Evolutionary conservation across 2,797 vertebrate species (phyloP), one percentile per base, ranked within the genome.

Genomic region (Cuniculus paca): DNA sequence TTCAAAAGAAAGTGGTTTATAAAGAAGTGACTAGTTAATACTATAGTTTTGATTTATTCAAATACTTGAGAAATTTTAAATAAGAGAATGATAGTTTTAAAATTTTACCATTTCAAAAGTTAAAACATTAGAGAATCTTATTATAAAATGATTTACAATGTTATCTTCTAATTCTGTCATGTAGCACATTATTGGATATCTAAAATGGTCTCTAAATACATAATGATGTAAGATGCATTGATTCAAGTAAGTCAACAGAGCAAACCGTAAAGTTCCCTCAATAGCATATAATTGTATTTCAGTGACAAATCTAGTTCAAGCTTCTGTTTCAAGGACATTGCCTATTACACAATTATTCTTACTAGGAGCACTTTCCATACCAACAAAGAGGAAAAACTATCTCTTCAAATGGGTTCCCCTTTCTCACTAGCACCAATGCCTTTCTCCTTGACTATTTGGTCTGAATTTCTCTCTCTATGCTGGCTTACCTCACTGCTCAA

Each of bases 321-420:
- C 60, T 75, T 89, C 61, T 82, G 70, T 16, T 93, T 93, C 63
- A 91, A 95, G 75, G 58, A 91, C 42, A 74, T 96, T 68, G 60
- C 3, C 28, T 84, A 36, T 34, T 50, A 87, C 3, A 77, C 20
- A 93, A 65, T 1, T 45, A 48, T 95, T 87, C 80, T 87, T 63
- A 87, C n/a, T 39, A 90, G 20, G 26, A 72, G 22, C 13, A 60
- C 31, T 94, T 42, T 88, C 85, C 54, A 5, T 22, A 85, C 16
- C 11, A 75, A 78, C 28, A 81, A 80, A 95, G 77, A 48, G 22
- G 70, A 52, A 82, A 90, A 91, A 56, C 65, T 28, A 4, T 36
- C 24, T 91, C 61, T 65, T 68, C 77, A 52, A 87, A 74, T 9
- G 11, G 13, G 63, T 31, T 20, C 1, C 50, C 22, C 50, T 52